A percentile compares a stretch with the other conserved stretches of the same genome.
Evolutionary conservation across 2,113 vertebrate genomes (phyloP).

Genomic region (Ceratotherium simum): DNA sequence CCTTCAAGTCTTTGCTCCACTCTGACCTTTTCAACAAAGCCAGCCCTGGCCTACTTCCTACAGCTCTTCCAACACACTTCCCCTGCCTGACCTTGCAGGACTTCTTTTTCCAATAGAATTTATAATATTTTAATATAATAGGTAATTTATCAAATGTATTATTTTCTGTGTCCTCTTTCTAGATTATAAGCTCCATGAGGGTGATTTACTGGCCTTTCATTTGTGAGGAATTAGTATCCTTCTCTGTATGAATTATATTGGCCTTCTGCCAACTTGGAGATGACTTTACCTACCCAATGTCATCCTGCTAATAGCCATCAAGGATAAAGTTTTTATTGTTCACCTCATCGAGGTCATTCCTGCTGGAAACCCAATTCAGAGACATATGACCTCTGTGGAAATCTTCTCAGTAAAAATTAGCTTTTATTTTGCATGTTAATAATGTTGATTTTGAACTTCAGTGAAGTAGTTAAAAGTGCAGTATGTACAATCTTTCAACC

Average conservation of each 20-base stretch:
- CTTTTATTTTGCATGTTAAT: conserved; percentile 67
- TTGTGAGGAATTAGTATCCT: background rate
- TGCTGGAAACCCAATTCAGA: conserved; percentile 63
- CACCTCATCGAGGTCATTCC: conserved; percentile 35
- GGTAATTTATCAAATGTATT: background rate
- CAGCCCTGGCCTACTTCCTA: background rate
- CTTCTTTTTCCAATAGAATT: background rate
- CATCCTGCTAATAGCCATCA: conserved; percentile 38
- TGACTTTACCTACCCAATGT: background rate
- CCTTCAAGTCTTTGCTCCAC: background rate
- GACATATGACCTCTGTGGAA: conserved; percentile 80
- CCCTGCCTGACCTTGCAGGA: background rate
- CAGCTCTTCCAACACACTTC: background rate
- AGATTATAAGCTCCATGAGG: background rate
- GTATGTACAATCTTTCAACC: conserved; percentile 50
- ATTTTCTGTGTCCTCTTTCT: background rate
- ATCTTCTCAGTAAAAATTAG: conserved; percentile 78
- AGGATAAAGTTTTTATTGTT: conserved; percentile 63
- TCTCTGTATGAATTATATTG: background rate
- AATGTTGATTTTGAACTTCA: conserved; percentile 79
- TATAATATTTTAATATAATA: conserved; percentile 5
- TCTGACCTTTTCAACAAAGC: conserved; percentile 12
- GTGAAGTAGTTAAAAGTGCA: conserved; percentile 63
- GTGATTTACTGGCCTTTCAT: background rate
- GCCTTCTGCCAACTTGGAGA: background rate